Conservation (phyloP, 2,113 vertebrate genomes). For the Notothenia coriiceps region DNA sequence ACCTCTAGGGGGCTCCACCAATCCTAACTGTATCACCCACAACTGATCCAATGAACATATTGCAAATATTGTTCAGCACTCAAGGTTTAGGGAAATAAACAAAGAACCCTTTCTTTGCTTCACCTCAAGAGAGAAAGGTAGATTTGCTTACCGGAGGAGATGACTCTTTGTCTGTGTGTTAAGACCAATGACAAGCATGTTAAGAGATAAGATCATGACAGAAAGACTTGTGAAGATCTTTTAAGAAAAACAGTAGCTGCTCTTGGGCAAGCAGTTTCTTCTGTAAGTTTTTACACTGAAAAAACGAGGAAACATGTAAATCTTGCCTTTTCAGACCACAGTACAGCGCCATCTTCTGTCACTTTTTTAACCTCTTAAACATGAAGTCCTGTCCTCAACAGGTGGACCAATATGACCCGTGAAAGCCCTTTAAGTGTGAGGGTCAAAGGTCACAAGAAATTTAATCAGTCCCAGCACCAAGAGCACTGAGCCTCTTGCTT, state of each 20-base stretch:
- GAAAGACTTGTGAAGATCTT: background rate
- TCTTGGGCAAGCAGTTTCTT: background rate
- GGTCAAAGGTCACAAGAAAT: conserved; percentile 31
- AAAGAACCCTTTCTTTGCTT: background rate
- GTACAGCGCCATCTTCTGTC: background rate
- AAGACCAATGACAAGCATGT: background rate
- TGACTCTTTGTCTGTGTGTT: background rate
- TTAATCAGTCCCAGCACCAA: conserved; percentile 27
- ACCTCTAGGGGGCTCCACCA: conserved; percentile 43
- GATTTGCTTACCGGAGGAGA: background rate
- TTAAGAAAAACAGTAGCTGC: background rate
- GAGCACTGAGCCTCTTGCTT: background rate
- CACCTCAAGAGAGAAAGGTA: background rate
- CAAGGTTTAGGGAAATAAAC: too few relatives aligned
- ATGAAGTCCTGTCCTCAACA: background rate
- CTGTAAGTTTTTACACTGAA: background rate
- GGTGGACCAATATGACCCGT: conserved; percentile 31
- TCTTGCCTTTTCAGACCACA: background rate
- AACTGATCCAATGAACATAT: background rate
- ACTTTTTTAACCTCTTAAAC: conserved; percentile 4
- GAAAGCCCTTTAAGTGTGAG: conserved; percentile 28
- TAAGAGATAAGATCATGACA: background rate
- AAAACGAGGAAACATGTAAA: background rate
- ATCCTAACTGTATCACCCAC: background rate
- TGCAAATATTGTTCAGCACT: background rate